Base-by-base conservation (phyloP, 2,113 vertebrate genomes). In the Pomatorhinus ruficollis region DNA sequence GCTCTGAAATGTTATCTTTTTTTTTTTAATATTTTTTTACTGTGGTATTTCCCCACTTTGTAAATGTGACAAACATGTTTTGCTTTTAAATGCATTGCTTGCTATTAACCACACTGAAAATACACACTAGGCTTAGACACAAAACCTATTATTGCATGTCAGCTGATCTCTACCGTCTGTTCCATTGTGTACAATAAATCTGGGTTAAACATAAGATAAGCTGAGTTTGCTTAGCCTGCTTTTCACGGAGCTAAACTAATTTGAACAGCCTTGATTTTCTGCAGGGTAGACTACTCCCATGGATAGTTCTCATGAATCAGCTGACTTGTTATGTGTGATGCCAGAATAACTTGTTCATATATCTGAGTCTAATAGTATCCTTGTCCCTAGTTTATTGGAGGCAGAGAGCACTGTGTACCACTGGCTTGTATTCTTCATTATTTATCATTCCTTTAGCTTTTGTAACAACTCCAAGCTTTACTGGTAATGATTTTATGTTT, bases 381-480 rank as follows among this genome's bases (percentile, higher is more conserved):
- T 92, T 89, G 66, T 95, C 50, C 59, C 68, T 65, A 59, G 68
- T 84, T 94, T 95, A 87, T 66, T 87, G 31, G n/a, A 80, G 42
- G 50, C 42, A 53, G 49, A 90, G 39, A 85, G 15, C 18, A 61
- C 42, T 84, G 39, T 70, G 60, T 81, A 87, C 69, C 54, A 39
- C 40, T 30, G 27, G n/a, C 68, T 59, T 78, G 45, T 87, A 78
- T 90, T 94, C 83, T 95, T 93, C 77, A 87, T 86, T 95, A 91
- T 95, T 97, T 96, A 84, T 87, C 64, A 93, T 91, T 94, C 39
- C 42, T 89, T 94, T 89, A 75, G 64, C 54, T 94, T 95, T 91
- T 89, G 45, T 54, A 91, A 74, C 80, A 87, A 84, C 68, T 89
- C 37, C 53, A 81, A 44, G 72, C 68, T 95, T 89, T 87, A 81